A percentile compares a stretch with the other conserved stretches of the same genome.
These are phyloP conservation scores for Patella ulyssiponensis DNA, from an alignment of 2,888 invertebrate genomes.

Conservation along the genomic window DNA sequence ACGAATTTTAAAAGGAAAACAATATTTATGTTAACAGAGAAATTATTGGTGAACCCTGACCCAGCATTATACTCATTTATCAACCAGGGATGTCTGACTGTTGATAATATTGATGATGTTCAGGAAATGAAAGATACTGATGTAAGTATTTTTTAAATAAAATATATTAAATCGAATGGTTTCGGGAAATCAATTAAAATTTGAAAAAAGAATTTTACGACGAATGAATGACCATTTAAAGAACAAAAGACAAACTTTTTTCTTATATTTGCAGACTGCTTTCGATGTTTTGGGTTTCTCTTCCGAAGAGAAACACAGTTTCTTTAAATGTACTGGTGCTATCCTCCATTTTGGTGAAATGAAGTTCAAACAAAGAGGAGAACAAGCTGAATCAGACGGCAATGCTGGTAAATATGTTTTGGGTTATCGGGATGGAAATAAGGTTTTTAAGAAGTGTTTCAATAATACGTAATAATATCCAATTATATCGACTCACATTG, in stretches of 20 bases:
- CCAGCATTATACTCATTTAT: conserved; percentile 87
- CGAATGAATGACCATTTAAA: background rate
- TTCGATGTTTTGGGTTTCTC: conserved; percentile 99
- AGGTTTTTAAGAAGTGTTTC: too few relatives aligned
- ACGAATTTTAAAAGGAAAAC: too few relatives aligned
- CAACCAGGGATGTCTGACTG: conserved; percentile 94
- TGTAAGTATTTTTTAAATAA: conserved; percentile 47
- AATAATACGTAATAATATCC: too few relatives aligned
- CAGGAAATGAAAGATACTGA: conserved; percentile 83
- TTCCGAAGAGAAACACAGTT: conserved; percentile 90
- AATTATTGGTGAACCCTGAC: conserved; percentile 87
- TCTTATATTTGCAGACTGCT: conserved; percentile 87
- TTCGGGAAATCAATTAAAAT: too few relatives aligned
- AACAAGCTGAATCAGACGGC: conserved; percentile 78
- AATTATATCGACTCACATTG: too few relatives aligned
- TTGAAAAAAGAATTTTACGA: too few relatives aligned
- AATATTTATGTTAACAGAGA: conserved; percentile 76
- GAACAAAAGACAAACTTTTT: background rate
- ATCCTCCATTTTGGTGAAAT: conserved; percentile 99
- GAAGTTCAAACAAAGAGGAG: conserved; percentile 99
- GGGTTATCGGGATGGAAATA: too few relatives aligned
- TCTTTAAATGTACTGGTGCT: conserved; percentile 94
- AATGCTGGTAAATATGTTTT: conserved; percentile 44
- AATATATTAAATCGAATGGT: too few relatives aligned
- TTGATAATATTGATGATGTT: conserved; percentile 94